phyloP scores from a whole-genome alignment of 2,888 invertebrate genomes.

The Lochmaea capreae region DNA sequence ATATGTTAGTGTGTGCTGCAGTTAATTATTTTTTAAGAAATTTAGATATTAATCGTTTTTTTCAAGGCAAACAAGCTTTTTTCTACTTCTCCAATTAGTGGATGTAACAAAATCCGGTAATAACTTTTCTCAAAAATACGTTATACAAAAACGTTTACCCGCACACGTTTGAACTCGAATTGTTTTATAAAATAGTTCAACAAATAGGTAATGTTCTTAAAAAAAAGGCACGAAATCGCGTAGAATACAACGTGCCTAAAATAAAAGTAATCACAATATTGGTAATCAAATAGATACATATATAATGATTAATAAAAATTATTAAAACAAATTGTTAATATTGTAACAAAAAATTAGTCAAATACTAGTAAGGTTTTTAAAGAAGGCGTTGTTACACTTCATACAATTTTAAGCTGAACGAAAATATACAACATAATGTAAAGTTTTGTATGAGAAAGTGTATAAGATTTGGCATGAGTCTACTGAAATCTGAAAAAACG shows the following conservation, averaged over 20 bases:
- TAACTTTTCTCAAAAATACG: background rate
- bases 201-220: background rate
- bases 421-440: too few relatives aligned
- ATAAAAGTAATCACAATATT: conserved; percentile 1
- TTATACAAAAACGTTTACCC: background rate
- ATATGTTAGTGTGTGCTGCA: too few relatives aligned
- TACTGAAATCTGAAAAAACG: too few relatives aligned
- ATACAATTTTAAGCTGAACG: too few relatives aligned
- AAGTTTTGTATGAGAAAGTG: too few relatives aligned
- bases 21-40: too few relatives aligned
- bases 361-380: background rate
- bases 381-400: background rate
- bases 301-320: background rate
- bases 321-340: conserved; percentile 3
- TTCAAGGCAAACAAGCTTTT: too few relatives aligned
- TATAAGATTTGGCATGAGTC: too few relatives aligned
- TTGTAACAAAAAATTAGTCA: background rate
- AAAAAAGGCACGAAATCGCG: background rate
- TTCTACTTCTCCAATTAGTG: background rate
- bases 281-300: background rate
- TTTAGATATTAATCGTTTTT: too few relatives aligned
- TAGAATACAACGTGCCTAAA: background rate
- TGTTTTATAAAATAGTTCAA: background rate
- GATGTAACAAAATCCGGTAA: background rate
- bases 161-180: background rate